A percentile compares a stretch with the other conserved stretches of the same genome.
Conservation (phyloP, 2,888 invertebrate species). For the Resseliella maxima region DNA sequence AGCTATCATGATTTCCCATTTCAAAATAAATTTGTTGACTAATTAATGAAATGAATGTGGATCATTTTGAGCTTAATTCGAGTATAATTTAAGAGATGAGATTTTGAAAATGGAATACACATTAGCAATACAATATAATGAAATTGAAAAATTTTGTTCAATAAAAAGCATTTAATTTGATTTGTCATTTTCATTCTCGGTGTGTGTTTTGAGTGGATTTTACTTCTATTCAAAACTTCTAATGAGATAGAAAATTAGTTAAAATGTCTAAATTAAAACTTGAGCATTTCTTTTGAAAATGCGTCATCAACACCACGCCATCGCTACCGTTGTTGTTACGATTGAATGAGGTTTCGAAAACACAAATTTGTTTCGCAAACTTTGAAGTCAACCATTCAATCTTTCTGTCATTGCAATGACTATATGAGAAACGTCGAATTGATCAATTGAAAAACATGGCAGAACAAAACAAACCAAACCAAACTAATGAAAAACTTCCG, state of each 20-base stretch:
- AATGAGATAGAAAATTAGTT: slow-evolving; percentile 50
- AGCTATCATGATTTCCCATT: slow-evolving; percentile 15
- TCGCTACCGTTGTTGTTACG: too few species aligned
- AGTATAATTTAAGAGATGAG: background rate
- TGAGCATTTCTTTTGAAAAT: background rate
- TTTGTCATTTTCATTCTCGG: background rate
- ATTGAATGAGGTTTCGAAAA: background rate
- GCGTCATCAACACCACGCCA: too few species aligned
- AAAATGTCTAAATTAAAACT: slow-evolving; percentile 41
- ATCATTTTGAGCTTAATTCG: background rate
- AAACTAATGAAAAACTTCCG: background rate
- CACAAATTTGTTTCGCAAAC: background rate
- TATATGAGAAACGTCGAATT: background rate
- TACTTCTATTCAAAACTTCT: slow-evolving; percentile 30
- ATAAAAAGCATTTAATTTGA: slow-evolving; percentile 4
- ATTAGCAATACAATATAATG: background rate
- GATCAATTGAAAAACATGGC: background rate
- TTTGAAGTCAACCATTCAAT: background rate
- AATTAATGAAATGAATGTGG: background rate
- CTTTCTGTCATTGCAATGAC: background rate
- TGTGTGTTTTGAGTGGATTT: background rate
- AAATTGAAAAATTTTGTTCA: background rate
- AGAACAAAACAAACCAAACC: background rate
- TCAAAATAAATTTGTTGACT: slow-evolving; percentile 19
- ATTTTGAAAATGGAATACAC: background rate